Conservation (phyloP, 2,797 vertebrate species). For the Hephaestus fuliginosus region DNA sequence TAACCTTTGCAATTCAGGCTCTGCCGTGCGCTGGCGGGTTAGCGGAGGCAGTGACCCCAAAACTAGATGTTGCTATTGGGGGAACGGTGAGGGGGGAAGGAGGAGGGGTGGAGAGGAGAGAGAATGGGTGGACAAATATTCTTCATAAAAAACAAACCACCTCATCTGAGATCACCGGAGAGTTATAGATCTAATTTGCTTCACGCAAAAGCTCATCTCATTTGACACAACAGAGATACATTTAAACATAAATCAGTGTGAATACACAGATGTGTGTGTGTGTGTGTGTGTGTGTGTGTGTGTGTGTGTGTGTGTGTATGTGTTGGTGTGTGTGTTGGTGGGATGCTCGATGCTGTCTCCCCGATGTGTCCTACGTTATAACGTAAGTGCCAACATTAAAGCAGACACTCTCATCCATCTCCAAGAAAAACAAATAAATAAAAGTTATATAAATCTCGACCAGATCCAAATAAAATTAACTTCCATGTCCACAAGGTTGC, state of each 20-base stretch:
- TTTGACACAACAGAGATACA: constrained; percentile 85
- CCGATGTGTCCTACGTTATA: constrained; percentile 31
- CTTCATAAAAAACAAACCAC: constrained; percentile 84
- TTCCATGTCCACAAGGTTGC: neutral
- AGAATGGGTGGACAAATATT: constrained; percentile 75
- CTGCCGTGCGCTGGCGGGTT: constrained; percentile 86
- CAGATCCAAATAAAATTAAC: neutral
- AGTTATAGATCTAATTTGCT: constrained; percentile 94
- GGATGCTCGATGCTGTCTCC: constrained; percentile 7
- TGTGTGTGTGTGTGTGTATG: neutral
- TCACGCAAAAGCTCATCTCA: constrained; percentile 88
- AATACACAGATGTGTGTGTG: constrained; percentile 37
- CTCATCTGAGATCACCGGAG: constrained; percentile 87
- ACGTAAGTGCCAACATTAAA: constrained; percentile 12
- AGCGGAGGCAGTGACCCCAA: constrained; percentile 94
- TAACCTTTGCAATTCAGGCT: constrained; percentile 99
- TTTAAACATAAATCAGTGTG: constrained; percentile 75
- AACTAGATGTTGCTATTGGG: constrained; percentile 93
- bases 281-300: constrained; percentile 29
- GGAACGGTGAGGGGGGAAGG: constrained; percentile 60
- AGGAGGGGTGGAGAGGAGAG: constrained; percentile 80
- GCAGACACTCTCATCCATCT: constrained; percentile 38
- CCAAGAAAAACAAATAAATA: constrained; percentile 37
- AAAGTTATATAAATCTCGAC: constrained; percentile 11
- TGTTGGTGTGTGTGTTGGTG: constrained; percentile 10